These are phyloP conservation scores for Acanthis flammea DNA, from an alignment of 2,797 vertebrate genomes.

Conservation along the genomic window DNA sequence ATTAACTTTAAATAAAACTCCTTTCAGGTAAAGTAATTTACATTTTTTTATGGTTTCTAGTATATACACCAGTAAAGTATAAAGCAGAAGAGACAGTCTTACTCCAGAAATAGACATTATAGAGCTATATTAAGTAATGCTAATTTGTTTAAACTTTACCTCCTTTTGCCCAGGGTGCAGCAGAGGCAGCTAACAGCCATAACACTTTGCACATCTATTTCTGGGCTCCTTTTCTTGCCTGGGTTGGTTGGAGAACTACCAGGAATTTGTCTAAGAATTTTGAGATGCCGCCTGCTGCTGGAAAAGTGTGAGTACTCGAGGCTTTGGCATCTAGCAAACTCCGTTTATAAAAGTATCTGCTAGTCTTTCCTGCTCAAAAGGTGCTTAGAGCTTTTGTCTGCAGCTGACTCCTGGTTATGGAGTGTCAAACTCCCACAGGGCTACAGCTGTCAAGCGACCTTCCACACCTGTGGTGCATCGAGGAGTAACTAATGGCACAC, in stretches of 20 bases:
- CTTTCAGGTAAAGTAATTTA: conserved; percentile 23
- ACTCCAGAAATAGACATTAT: background rate
- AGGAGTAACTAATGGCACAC: background rate
- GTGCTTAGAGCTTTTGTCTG: background rate
- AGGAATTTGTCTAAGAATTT: background rate
- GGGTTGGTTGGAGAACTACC: background rate
- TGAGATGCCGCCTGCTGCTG: background rate
- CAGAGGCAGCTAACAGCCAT: background rate
- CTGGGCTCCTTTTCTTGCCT: background rate
- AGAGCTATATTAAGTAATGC: background rate
- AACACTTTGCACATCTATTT: background rate
- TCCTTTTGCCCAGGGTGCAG: background rate
- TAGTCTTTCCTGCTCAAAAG: background rate
- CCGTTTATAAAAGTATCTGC: background rate
- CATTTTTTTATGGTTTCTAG: background rate
- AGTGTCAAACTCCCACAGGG: background rate
- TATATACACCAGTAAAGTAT: background rate
- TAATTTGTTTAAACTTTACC: background rate
- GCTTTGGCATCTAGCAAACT: background rate
- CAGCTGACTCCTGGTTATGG: background rate
- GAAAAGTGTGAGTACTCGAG: background rate
- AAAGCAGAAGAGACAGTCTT: background rate
- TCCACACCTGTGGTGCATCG: background rate
- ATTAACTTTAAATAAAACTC: conserved; percentile 37
- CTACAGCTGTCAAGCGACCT: background rate